phyloP scores from a whole-genome alignment of 2,797 vertebrate genomes.

The Huso huso region DNA sequence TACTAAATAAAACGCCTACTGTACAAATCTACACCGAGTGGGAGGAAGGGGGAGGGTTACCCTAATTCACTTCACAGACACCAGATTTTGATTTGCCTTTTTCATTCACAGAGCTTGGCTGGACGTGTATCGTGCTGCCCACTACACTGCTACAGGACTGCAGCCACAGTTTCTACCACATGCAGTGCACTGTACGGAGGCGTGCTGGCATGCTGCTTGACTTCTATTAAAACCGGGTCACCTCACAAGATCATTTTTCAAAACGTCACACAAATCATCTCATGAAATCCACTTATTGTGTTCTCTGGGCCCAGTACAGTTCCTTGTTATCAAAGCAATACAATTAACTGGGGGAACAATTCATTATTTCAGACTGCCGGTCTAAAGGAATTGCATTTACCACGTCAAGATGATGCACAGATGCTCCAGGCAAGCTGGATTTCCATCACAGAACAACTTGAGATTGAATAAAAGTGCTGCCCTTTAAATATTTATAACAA shows the following conservation, averaged over 20 bases:
- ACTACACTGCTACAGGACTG: constrained; percentile 8
- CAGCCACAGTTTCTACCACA: constrained; percentile 8
- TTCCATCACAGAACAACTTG: constrained; percentile 48
- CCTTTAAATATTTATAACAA: constrained; percentile 47
- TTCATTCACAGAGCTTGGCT: constrained; percentile 1
- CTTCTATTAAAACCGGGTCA: constrained; percentile 46
- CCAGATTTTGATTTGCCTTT: not conserved
- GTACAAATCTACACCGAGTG: not conserved
- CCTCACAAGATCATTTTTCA: constrained; percentile 48
- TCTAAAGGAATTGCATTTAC: constrained; percentile 68
- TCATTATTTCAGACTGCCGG: constrained; percentile 57
- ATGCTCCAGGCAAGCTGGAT: constrained; percentile 42
- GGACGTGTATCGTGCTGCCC: constrained; percentile 7
- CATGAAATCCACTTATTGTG: constrained; percentile 54
- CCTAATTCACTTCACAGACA: constrained; percentile 4
- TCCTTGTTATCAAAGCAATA: constrained; percentile 70
- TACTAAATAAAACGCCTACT: not conserved
- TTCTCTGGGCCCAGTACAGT: constrained; percentile 41
- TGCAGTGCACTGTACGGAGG: constrained; percentile 13
- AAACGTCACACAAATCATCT: constrained; percentile 52
- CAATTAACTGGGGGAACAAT: constrained; percentile 65
- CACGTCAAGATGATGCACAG: constrained; percentile 51
- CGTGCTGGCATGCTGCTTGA: constrained; percentile 17
- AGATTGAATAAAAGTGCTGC: constrained; percentile 40
- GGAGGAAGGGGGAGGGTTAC: not conserved